Conservation (phyloP, 2,113 vertebrate species). For the Engraulis encrasicolus region DNA sequence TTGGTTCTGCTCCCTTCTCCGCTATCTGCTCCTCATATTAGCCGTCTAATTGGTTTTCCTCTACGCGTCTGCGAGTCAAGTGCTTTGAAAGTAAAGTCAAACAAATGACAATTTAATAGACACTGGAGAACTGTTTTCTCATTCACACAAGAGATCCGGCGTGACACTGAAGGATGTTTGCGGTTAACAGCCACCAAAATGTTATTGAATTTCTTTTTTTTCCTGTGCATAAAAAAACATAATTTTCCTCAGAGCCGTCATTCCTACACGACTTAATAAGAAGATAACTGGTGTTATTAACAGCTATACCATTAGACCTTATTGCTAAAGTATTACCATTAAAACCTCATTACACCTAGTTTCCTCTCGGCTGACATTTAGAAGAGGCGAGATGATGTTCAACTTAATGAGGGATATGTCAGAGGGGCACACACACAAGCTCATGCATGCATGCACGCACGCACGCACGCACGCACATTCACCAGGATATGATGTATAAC, state of each 20-base stretch:
- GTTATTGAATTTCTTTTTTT: no score
- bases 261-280: neutral
- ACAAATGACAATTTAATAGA: neutral
- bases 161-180: neutral
- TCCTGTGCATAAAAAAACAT: no score
- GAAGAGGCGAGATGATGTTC: neutral
- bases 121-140: neutral
- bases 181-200: no score
- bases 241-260: neutral
- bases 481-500: no score
- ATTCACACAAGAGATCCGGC: neutral
- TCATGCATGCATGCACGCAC: no score
- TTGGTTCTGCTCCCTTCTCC: neutral
- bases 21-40: neutral
- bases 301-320: neutral
- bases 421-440: no score
- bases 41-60: neutral
- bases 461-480: no score
- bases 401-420: no score
- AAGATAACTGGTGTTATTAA: neutral
- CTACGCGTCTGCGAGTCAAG: neutral
- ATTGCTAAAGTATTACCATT: slow-evolving; percentile 55
- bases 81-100: neutral
- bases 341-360: slow-evolving; percentile 65
- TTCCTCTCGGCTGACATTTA: neutral